phyloP scores from a whole-genome alignment of 2,113 vertebrate species.

The Montifringilla adamsi region DNA sequence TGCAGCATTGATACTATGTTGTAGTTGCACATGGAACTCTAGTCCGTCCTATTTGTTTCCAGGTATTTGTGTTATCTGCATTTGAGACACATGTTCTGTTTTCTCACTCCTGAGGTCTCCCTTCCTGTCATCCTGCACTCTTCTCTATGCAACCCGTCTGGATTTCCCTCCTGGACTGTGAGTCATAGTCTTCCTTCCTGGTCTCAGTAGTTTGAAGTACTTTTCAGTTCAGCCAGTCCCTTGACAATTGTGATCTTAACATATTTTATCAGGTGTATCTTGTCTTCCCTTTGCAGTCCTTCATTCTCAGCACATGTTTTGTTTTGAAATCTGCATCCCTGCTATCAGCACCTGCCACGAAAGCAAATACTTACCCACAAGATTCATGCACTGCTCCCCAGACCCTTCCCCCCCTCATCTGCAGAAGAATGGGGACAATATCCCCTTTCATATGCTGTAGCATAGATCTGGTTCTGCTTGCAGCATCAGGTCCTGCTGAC shows the following conservation, averaged over 20 bases:
- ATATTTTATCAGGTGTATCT: neutral
- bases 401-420: neutral
- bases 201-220: neutral
- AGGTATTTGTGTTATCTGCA: rapidly evolving
- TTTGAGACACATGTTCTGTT: neutral
- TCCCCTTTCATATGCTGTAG: neutral
- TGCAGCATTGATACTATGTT: neutral
- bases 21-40: rapidly evolving
- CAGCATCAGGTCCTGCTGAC: neutral
- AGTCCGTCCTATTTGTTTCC: rapidly evolving
- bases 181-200: neutral
- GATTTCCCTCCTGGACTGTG: neutral
- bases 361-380: neutral
- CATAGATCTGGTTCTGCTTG: neutral
- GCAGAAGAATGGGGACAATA: neutral
- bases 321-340: neutral
- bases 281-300: neutral
- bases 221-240: neutral
- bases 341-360: neutral
- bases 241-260: neutral
- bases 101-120: neutral
- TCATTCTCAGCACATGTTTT: neutral
- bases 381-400: neutral
- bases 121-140: neutral
- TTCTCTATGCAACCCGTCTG: neutral